phyloP scores from a whole-genome alignment of 2,888 invertebrate genomes.

The Thymelicus lineola region DNA sequence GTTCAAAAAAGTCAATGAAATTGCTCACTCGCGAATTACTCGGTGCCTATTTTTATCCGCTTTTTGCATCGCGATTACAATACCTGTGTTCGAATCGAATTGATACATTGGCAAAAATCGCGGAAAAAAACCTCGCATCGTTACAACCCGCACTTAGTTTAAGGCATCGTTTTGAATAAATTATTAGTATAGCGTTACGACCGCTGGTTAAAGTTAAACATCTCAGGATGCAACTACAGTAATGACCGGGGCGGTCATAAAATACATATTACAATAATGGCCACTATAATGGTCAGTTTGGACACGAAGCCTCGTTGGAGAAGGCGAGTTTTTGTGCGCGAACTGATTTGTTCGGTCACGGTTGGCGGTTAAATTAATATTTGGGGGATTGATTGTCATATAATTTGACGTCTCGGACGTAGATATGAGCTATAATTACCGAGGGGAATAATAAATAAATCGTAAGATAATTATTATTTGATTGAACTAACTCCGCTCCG shows the following conservation, averaged over 20 bases:
- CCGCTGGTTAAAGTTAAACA: slow-evolving; percentile 24
- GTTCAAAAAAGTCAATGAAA: slow-evolving; percentile 13
- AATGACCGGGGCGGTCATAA: slow-evolving; percentile 42
- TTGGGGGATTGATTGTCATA: slow-evolving; percentile 38
- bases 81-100: slow-evolving; percentile 17
- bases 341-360: slow-evolving; percentile 31
- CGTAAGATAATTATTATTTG: slow-evolving; percentile 33
- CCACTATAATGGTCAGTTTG: slow-evolving; percentile 51
- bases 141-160: slow-evolving; percentile 3
- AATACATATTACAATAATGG: slow-evolving; percentile 47
- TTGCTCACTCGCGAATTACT: slow-evolving; percentile 31
- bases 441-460: slow-evolving; percentile 35
- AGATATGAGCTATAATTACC: slow-evolving; percentile 26
- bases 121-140: slow-evolving; percentile 1
- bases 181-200: slow-evolving; percentile 19
- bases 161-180: slow-evolving; percentile 22
- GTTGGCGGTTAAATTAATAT: slow-evolving; percentile 34
- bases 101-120: slow-evolving; percentile 15
- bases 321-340: slow-evolving; percentile 32
- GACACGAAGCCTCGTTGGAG: slow-evolving; percentile 41
- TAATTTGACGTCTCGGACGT: slow-evolving; percentile 35
- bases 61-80: slow-evolving; percentile 25
- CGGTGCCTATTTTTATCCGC: slow-evolving; percentile 18
- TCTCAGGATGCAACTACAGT: slow-evolving; percentile 41
- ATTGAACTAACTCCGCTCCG: slow-evolving; percentile 19